These are phyloP conservation scores for Epiperipatus broadwayi DNA, from an alignment of 2,888 invertebrate genomes.

Conservation along the genomic window DNA sequence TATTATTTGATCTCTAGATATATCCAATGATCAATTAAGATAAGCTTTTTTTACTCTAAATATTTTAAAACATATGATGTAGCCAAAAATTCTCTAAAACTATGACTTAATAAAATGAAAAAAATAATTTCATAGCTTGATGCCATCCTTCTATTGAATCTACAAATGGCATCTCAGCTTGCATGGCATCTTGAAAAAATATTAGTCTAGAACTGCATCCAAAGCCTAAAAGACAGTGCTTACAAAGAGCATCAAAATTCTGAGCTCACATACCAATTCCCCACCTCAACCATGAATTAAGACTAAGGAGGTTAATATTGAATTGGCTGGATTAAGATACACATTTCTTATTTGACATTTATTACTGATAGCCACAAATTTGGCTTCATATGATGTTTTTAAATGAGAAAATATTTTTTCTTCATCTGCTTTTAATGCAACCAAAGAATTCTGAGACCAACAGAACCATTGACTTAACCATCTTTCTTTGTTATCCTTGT, in stretches of 20 bases:
- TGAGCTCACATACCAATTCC: slow-evolving; percentile 85
- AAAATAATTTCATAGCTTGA: slow-evolving; percentile 60
- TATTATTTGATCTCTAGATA: slow-evolving; percentile 28
- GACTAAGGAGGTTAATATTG: slow-evolving; percentile 46
- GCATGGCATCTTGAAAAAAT: slow-evolving; percentile 54
- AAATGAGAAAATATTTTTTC: too few relatives aligned
- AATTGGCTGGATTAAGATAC: slow-evolving; percentile 31
- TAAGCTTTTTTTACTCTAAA: slow-evolving; percentile 70
- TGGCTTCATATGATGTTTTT: slow-evolving; percentile 7
- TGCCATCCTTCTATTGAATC: slow-evolving; percentile 88
- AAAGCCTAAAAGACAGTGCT: slow-evolving; percentile 57
- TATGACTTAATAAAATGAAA: slow-evolving; percentile 78
- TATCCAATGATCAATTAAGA: slow-evolving; percentile 81
- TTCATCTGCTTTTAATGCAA: too few relatives aligned
- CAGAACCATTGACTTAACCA: too few relatives aligned
- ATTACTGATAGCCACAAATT: slow-evolving; percentile 1
- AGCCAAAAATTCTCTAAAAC: slow-evolving; percentile 80
- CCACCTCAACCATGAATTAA: slow-evolving; percentile 83
- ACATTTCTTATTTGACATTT: not conserved
- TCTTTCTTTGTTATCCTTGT: too few relatives aligned
- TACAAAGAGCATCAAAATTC: slow-evolving; percentile 63
- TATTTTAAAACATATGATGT: slow-evolving; percentile 66
- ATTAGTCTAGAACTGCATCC: slow-evolving; percentile 76
- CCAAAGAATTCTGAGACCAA: too few relatives aligned
- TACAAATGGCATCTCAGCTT: slow-evolving; percentile 72